phyloP scores from a whole-genome alignment of 2,113 vertebrate genomes.

The Oryctolagus cuniculus region mOryCun1.1 NC_091436.1:167777501-167778000 shows the following conservation, averaged over 20 bases:
- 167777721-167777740: neutral
- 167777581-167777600: neutral
- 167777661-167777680: neutral
- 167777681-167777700: neutral
- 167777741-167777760: neutral
- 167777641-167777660: neutral
- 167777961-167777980: neutral
- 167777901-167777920: neutral
- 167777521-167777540: conserved; percentile 33
- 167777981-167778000: neutral
- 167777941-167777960: neutral
- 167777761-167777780: neutral
- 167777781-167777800: neutral
- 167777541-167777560: conserved; percentile 13
- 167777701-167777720: neutral
- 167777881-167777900: neutral
- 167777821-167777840: neutral
- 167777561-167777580: neutral
- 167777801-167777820: neutral
- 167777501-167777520: neutral
- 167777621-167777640: neutral
- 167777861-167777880: neutral
- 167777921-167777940: neutral
- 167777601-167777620: neutral
- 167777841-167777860: neutral